Evolutionary conservation across 2,113 vertebrate species (phyloP).

Genomic region (Euleptes europaea): DNA sequence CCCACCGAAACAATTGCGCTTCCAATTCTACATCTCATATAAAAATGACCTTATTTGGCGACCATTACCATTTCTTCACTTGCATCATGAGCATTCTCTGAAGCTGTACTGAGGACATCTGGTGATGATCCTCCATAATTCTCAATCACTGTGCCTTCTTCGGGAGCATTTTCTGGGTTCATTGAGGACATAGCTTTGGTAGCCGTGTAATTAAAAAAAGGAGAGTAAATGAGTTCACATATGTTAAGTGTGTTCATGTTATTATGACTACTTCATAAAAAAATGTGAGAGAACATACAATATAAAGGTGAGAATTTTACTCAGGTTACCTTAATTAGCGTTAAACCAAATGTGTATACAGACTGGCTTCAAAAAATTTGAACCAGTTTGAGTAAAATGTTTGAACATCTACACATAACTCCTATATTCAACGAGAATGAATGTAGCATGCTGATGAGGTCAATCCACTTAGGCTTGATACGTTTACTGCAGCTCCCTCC

Average conservation of each 20-base stretch:
- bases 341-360: neutral
- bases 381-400: neutral
- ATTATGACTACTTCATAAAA: neutral
- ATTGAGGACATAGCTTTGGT: constrained; percentile 80
- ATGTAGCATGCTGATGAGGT: neutral
- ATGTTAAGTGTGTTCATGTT: neutral
- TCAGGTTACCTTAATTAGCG: neutral
- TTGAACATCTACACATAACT: neutral
- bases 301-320: neutral
- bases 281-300: no score
- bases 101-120: constrained; percentile 90
- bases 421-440: neutral
- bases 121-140: constrained; percentile 86
- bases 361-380: neutral
- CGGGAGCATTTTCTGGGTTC: constrained; percentile 75
- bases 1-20: neutral
- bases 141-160: constrained; percentile 71
- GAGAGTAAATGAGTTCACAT: constrained; percentile 10
- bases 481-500: neutral
- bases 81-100: constrained; percentile 88
- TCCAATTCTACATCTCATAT: neutral
- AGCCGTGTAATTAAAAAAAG: constrained; percentile 49
- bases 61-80: constrained; percentile 86
- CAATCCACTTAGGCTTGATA: neutral
- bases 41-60: neutral